Base-by-base conservation (phyloP, 2,113 vertebrate genomes). In the Oryzias melastigma region DNA sequence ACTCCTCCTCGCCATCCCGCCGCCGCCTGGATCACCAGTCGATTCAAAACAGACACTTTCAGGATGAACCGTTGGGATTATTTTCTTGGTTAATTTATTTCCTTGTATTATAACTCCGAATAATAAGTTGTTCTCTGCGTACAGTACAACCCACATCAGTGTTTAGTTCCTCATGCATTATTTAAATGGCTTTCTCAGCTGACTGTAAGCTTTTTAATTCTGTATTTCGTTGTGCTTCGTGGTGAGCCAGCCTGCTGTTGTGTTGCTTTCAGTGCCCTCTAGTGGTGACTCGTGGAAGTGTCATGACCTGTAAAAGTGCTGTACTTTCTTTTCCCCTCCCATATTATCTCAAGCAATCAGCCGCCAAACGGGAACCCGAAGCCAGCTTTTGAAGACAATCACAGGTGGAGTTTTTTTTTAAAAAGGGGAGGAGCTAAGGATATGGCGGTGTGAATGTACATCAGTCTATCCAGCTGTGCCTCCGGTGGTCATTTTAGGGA, bases 181-280 rank as follows among this genome's bases (percentile, higher is more conserved):
- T 85, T 87, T 87, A 85, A 86, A 85, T 83, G 71, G 77, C 76
- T 86, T 80, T 85, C 84, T 68, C 77, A 75, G 62, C 81, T 73
- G 78, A 81, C 50, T 83, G 78, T 79, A 85, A 78, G 85, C 73
- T 85, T 89, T 88, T 86, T 83, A 22, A 64, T 81, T 74, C 69
- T 67, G 79, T 87, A 77, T 84, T 89, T 52, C 79, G 73, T 88
- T 87, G 84, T 84, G 62, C 73, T 88, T 89, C 52, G 91, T 92
- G 85, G 83, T 91, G 87, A 83, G 77, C 78, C 25, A 85, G 89
- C 88, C 89, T 91, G 87, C 85, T 86, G 75, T 92, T 24, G 85
- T 92, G 87, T 91, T 90, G 89, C 88, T 90, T 89, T 85, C 86
- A 88, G 88, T 91, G 87, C 89, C 87, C 87, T 90, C 89, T 90